Conservation (phyloP, 2,113 vertebrate species). For the Scolopax mira region DNA sequence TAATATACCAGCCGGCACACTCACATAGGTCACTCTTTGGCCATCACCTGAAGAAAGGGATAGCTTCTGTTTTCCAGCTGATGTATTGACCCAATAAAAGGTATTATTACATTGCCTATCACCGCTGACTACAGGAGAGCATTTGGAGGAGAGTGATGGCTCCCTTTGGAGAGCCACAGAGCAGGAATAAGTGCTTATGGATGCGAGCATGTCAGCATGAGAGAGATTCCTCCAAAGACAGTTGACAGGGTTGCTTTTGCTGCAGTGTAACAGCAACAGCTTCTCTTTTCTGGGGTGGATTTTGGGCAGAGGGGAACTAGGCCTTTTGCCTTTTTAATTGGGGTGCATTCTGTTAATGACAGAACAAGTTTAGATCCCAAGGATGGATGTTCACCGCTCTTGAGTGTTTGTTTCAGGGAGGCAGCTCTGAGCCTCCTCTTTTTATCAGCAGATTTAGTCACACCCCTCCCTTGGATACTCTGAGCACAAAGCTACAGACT, state of each 20-base stretch:
- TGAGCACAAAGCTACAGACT: not conserved
- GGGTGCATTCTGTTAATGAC: too few relatives aligned
- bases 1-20: not conserved
- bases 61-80: conserved; percentile 71
- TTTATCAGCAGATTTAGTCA: not conserved
- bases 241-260: not conserved
- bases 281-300: not conserved
- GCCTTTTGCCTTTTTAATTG: not conserved
- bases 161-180: conserved; percentile 42
- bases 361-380: not conserved
- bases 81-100: conserved; percentile 72
- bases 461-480: not conserved
- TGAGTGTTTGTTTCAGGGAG: not conserved
- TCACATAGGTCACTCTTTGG: conserved; percentile 39
- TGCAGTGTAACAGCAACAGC: not conserved
- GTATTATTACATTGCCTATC: conserved; percentile 65
- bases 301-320: not conserved
- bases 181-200: not conserved
- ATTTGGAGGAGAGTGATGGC: conserved; percentile 51
- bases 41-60: conserved; percentile 34
- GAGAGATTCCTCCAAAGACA: not conserved
- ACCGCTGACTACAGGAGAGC: conserved; percentile 35
- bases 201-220: not conserved
- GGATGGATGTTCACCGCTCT: not conserved
- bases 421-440: not conserved